These are phyloP conservation scores for Antedon mediterranea DNA, from an alignment of 53 echinoderm and acorn worm genomes.

Conservation along the genomic window DNA sequence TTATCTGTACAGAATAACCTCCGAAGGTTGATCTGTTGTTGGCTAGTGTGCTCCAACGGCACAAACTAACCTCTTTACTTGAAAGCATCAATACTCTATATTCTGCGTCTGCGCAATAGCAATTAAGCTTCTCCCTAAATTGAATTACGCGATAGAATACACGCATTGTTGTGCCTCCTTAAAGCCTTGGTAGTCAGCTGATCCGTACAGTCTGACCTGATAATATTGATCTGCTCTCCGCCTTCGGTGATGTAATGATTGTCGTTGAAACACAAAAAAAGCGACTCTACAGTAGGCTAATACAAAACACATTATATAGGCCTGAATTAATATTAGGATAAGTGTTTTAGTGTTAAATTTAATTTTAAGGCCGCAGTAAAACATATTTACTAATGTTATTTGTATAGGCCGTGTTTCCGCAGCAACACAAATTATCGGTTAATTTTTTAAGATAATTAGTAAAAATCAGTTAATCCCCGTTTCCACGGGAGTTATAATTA, in stretches of 20 bases:
- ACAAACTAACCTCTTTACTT: not conserved
- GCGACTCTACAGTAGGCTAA: no score
- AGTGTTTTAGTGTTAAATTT: no score
- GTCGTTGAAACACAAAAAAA: no score
- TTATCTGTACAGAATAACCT: not conserved
- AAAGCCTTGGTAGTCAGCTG: not conserved
- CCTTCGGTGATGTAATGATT: not conserved
- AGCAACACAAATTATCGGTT: no score
- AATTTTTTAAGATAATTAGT: no score
- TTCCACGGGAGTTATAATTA: no score
- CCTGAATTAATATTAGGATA: no score
- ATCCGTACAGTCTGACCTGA: not conserved
- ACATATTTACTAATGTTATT: no score
- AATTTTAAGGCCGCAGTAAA: no score
- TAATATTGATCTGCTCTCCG: not conserved
- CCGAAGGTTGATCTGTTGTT: not conserved
- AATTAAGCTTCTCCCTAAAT: not conserved
- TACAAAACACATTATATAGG: no score
- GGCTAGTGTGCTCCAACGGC: not conserved
- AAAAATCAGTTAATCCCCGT: no score
- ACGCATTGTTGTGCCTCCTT: not conserved
- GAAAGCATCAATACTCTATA: not conserved
- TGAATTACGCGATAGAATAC: not conserved
- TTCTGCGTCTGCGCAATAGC: not conserved
- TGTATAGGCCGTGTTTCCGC: no score